Percentiles rank a stretch among this genome's conserved stretches.
Evolutionary conservation across 2,888 invertebrate species (phyloP).

Genomic region (Lasioglossum lativentre): DNA sequence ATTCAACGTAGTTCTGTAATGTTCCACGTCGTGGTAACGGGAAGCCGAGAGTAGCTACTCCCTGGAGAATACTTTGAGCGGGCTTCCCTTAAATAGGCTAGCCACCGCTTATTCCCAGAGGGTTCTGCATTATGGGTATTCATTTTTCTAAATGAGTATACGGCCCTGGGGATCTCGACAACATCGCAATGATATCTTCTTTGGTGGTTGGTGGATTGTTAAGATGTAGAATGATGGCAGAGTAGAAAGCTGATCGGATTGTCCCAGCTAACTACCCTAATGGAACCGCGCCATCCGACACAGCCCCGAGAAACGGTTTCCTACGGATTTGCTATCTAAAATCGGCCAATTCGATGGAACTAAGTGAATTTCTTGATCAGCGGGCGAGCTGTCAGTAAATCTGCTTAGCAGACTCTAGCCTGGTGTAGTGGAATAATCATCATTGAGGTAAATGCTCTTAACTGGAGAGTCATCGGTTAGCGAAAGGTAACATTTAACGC

Average conservation of each 20-base stretch:
- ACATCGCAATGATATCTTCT: not conserved
- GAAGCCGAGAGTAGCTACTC: not conserved
- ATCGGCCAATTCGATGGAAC: not conserved
- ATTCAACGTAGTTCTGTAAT: not conserved
- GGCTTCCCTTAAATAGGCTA: not conserved
- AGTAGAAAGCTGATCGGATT: not conserved
- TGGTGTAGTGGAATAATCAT: not conserved
- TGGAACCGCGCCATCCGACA: not conserved
- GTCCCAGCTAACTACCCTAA: not conserved
- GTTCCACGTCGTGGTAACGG: not conserved
- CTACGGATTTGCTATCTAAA: too few relatives aligned
- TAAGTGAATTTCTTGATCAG: not conserved
- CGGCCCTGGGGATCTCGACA: too few relatives aligned
- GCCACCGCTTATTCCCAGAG: not conserved
- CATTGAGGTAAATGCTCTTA: not conserved
- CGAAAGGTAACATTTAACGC: not conserved
- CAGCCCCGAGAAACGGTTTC: not conserved
- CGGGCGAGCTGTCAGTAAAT: not conserved
- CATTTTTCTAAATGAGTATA: not conserved
- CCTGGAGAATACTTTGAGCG: not conserved
- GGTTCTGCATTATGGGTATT: not conserved
- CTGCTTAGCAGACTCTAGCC: not conserved
- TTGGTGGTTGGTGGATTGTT: too few relatives aligned
- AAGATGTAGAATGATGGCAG: not conserved
- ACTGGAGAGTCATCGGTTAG: not conserved